phyloP scores from a whole-genome alignment of 2,888 invertebrate species.

The Myathropa florea region DNA sequence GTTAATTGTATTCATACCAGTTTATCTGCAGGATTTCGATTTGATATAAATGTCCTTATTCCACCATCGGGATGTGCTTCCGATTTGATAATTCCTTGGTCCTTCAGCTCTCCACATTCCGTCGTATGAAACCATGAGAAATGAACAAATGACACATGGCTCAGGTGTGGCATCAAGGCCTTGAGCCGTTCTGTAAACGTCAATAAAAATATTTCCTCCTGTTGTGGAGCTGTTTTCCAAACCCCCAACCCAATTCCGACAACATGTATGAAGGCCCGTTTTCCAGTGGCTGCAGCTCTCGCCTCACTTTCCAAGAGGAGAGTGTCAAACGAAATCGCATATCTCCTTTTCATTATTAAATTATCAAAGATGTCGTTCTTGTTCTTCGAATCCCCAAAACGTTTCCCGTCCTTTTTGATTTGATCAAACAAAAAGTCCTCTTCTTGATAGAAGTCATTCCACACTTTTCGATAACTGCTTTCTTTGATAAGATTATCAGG shows the following conservation, averaged over 20 bases:
- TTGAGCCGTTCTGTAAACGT: slow-evolving; percentile 84
- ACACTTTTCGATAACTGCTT: slow-evolving; percentile 72
- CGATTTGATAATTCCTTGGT: slow-evolving; percentile 79
- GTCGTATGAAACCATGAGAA: slow-evolving; percentile 84
- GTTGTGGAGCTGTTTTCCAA: slow-evolving; percentile 84
- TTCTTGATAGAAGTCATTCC: slow-evolving; percentile 75
- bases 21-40: slow-evolving; percentile 83
- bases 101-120: slow-evolving; percentile 81
- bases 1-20: slow-evolving; percentile 74
- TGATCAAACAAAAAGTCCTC: slow-evolving; percentile 73
- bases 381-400: slow-evolving; percentile 75
- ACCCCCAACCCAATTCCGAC: slow-evolving; percentile 86
- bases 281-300: slow-evolving; percentile 82
- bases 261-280: slow-evolving; percentile 84
- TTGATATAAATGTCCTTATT: slow-evolving; percentile 82
- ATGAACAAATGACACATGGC: slow-evolving; percentile 84
- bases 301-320: slow-evolving; percentile 84
- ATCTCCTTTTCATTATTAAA: slow-evolving; percentile 79
- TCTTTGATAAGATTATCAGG: slow-evolving; percentile 19
- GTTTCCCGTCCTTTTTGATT: slow-evolving; percentile 73
- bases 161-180: slow-evolving; percentile 81
- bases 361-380: slow-evolving; percentile 78
- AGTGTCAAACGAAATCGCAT: slow-evolving; percentile 84
- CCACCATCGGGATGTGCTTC: slow-evolving; percentile 79
- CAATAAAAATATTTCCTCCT: slow-evolving; percentile 84